These are phyloP conservation scores for Sicus ferrugineus DNA, from an alignment of 2,888 invertebrate species.

Conservation along the genomic window DNA sequence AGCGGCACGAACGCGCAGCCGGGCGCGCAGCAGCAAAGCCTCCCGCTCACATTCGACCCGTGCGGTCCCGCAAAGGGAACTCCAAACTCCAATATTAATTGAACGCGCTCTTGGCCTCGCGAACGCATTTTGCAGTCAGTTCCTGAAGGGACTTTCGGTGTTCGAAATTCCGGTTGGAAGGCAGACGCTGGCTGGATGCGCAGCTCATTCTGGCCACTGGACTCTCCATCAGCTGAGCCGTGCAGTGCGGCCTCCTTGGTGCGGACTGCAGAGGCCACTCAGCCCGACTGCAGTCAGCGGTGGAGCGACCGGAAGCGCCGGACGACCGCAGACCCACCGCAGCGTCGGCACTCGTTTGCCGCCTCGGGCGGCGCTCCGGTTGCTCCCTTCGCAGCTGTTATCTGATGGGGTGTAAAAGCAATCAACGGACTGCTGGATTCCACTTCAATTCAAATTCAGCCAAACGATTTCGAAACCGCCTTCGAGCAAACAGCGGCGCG, in stretches of 20 bases:
- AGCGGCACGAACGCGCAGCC: too few species aligned
- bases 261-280: too few species aligned
- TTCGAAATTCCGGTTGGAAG: too few species aligned
- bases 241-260: conserved; percentile 17
- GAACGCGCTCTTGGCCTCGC: too few species aligned
- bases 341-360: neutral
- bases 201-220: too few species aligned
- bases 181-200: too few species aligned
- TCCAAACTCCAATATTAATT: too few species aligned
- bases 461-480: neutral
- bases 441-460: neutral
- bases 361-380: neutral
- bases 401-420: conserved; percentile 44
- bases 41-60: too few species aligned
- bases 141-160: too few species aligned
- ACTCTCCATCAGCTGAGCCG: neutral
- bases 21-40: too few species aligned
- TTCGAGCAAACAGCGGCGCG: neutral
- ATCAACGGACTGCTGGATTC: conserved; percentile 33
- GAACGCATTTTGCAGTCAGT: too few species aligned
- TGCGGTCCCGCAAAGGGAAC: too few species aligned
- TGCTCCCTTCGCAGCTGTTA: conserved; percentile 39
- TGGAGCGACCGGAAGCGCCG: conserved; percentile 12
- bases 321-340: conserved; percentile 22
- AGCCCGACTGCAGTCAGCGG: neutral